Evolutionary conservation across 2,113 vertebrate species (phyloP).

Genomic region (Cyrtonyx montezumae): DNA sequence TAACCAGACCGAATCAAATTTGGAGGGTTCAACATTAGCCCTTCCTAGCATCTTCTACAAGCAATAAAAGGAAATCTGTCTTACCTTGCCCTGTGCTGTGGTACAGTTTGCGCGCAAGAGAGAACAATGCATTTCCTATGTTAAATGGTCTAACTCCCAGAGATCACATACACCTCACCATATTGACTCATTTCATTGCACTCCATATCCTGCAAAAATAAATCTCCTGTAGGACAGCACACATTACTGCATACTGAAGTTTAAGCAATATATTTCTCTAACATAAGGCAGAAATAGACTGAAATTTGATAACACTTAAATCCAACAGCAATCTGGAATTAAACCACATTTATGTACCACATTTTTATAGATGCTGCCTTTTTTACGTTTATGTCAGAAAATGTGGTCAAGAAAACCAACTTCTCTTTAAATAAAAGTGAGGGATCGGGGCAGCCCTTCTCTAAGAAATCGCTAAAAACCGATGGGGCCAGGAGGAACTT

Average conservation of each 20-base stretch:
- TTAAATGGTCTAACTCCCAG: slow-evolving; percentile 68
- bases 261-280: slow-evolving; percentile 77
- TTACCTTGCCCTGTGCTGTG: neutral
- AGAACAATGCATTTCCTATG: slow-evolving; percentile 70
- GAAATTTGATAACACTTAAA: slow-evolving; percentile 77
- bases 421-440: slow-evolving; percentile 55
- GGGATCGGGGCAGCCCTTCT: slow-evolving; percentile 20
- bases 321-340: slow-evolving; percentile 71
- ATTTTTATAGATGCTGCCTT: slow-evolving; percentile 57
- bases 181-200: slow-evolving; percentile 79
- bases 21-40: slow-evolving; percentile 34
- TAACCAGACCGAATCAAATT: slow-evolving; percentile 2
- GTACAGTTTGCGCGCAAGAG: neutral
- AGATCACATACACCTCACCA: slow-evolving; percentile 79
- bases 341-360: slow-evolving; percentile 61
- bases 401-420: slow-evolving; percentile 30
- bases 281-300: slow-evolving; percentile 77
- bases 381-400: slow-evolving; percentile 66
- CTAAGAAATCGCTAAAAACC: slow-evolving; percentile 20
- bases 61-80: slow-evolving; percentile 44
- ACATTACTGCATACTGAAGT: slow-evolving; percentile 71
- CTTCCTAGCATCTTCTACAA: slow-evolving; percentile 39
- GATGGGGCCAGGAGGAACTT: neutral
- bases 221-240: slow-evolving; percentile 75
- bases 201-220: slow-evolving; percentile 80